phyloP scores from a whole-genome alignment of 2,113 vertebrate genomes.

The Empidonax alnorum region DNA sequence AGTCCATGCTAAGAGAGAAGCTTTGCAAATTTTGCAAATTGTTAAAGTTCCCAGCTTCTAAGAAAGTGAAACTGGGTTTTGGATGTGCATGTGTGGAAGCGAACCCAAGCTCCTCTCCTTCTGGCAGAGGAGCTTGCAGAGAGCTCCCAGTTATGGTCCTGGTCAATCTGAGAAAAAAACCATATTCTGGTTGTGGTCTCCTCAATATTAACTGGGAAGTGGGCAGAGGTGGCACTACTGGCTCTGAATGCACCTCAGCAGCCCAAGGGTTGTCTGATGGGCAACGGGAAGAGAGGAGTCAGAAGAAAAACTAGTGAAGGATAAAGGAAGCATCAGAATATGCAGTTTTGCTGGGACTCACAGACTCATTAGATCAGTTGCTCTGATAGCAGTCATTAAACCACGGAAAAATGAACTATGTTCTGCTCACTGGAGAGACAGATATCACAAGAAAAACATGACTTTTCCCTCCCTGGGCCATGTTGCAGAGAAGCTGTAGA shows the following conservation, averaged over 20 bases:
- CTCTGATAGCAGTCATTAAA: not conserved
- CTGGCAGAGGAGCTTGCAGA: not conserved
- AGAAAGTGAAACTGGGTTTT: not conserved
- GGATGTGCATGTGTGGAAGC: not conserved
- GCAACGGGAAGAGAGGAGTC: not conserved
- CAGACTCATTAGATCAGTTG: not conserved
- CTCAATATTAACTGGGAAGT: not conserved
- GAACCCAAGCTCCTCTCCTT: not conserved
- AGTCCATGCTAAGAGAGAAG: not conserved
- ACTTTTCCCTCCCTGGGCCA: not conserved
- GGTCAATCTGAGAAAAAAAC: not conserved
- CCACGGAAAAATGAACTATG: not conserved
- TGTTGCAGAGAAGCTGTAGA: rapidly evolving
- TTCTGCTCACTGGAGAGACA: not conserved
- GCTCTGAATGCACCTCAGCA: not conserved
- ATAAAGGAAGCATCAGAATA: not conserved
- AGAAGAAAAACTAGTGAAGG: not conserved
- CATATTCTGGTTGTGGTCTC: not conserved
- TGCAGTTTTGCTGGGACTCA: not conserved
- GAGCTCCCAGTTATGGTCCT: not conserved
- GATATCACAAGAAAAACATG: rapidly evolving
- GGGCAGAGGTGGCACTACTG: not conserved
- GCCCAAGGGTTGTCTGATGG: not conserved
- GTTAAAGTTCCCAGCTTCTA: not conserved
- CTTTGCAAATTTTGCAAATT: not conserved